Base-by-base conservation (phyloP, 2,888 invertebrate genomes). In the Drosophila kambysellisi region DNA sequence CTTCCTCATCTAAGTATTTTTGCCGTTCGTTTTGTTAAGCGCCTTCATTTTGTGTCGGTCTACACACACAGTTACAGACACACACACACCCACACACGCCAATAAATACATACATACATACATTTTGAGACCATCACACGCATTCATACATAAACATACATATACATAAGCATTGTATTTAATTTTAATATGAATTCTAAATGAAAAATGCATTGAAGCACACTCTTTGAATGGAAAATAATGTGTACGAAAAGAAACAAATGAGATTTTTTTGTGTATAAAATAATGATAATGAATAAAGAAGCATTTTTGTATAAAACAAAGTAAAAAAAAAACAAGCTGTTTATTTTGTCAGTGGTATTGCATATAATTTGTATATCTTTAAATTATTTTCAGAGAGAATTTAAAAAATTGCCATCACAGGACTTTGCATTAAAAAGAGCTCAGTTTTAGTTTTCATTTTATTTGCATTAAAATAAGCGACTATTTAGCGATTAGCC, bases 231-330 rank as follows among this genome's bases (percentile, higher is more conserved):
- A 81, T 65, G 59, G 53, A 76, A 70, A 70, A 72, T 30, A 41
- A n/a, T 64, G 70, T 72, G 69, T 59, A 63, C 68, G 70, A 77
- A 78, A 82, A 87, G 81, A 79, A 29, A 54, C 37, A 54, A 73
- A 81, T 81, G 77, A 88, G 77, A 88, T 84, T 82, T 81, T 81
- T 81, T 87, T 84, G 81, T 88, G 79, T 83, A 83, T 84, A 87
- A 87, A 89, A 82, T 88, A 88, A 80, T 87, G 86, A 87, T 85
- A 89, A 89, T 62, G 79, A 90, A 86, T 89, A 91, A 91, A 87
- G 83, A 91, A 85, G 92, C 92, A 92, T 92, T 92, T 91, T 92
- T 92, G 92, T 92, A 92, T 90, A 92, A 92, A 92, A 92, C 92
- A 92, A 92, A 92, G 88, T 88, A 81, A 88, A 84, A 74, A 75